phyloP scores from a whole-genome alignment of 1,140 invertebrate genomes.

The Chionoecetes opilio region DNA sequence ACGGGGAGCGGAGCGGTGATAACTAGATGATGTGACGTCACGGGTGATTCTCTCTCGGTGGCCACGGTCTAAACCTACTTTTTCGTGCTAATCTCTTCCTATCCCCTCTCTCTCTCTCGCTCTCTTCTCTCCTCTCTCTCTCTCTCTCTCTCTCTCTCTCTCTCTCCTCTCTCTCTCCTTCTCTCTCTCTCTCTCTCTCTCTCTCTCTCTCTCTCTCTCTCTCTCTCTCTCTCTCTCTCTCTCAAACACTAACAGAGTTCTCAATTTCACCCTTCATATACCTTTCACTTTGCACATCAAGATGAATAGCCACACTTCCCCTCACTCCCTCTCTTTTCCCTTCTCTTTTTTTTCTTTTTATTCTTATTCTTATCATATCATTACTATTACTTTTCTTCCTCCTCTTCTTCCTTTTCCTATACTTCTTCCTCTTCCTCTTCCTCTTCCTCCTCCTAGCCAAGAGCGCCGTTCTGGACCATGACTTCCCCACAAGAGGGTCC shows the following conservation, averaged over 20 bases:
- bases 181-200: not conserved
- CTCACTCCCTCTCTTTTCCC: not conserved
- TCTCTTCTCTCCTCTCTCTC: no score
- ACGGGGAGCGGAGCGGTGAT: no score
- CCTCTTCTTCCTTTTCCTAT: not conserved
- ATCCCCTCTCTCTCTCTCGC: no score
- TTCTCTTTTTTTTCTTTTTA: no score
- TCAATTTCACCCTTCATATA: not conserved
- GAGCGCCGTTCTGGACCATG: slow-evolving; percentile 14
- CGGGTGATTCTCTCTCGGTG: no score
- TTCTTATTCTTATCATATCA: no score
- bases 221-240: slow-evolving; percentile 47
- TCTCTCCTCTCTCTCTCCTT: not conserved
- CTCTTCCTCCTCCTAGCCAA: not conserved
- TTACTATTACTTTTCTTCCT: not conserved
- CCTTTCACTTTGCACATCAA: slow-evolving; percentile 28
- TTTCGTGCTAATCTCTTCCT: no score
- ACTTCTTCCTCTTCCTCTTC: not conserved
- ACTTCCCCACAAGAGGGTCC: slow-evolving; percentile 16
- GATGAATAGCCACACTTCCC: not conserved
- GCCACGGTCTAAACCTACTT: no score
- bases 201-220: slow-evolving; percentile 51
- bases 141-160: no score
- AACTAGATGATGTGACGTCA: no score
- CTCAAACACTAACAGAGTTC: slow-evolving; percentile 34